These are phyloP conservation scores for Furcifer pardalis DNA, from an alignment of 2,797 vertebrate species.

Conservation along the genomic window DNA sequence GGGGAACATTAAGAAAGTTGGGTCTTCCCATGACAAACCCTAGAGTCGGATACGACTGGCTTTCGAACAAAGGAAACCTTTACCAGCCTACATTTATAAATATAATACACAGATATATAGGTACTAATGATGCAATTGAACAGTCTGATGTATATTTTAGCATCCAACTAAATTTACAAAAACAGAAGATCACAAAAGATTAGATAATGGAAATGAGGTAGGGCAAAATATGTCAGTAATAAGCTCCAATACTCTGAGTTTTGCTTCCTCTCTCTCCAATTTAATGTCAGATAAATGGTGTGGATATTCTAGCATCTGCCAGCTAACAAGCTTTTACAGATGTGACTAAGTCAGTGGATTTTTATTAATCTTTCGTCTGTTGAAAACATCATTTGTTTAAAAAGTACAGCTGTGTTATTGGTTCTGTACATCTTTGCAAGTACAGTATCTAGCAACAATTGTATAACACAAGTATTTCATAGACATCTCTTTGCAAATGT, in stretches of 20 bases:
- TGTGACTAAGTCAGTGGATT: neutral
- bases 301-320: neutral
- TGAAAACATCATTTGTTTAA: neutral
- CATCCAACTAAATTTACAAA: neutral
- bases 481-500: neutral
- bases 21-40: no score
- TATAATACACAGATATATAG: neutral
- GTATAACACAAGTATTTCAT: neutral
- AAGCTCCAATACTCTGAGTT: neutral
- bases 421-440: neutral
- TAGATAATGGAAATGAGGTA: neutral
- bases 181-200: slow-evolving; percentile 1
- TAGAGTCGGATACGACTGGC: no score
- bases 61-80: no score
- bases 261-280: neutral
- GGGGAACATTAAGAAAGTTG: no score
- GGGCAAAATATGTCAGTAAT: neutral
- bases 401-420: neutral
- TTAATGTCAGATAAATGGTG: neutral
- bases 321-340: neutral
- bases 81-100: neutral
- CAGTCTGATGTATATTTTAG: neutral
- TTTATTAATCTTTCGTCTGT: neutral
- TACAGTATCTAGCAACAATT: neutral
- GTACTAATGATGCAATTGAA: neutral